A percentile compares a stretch with the other conserved stretches of the same genome.
Evolutionary conservation across 2,113 vertebrate species (phyloP).

Genomic region (Stomatorhinus ivindoensis): DNA sequence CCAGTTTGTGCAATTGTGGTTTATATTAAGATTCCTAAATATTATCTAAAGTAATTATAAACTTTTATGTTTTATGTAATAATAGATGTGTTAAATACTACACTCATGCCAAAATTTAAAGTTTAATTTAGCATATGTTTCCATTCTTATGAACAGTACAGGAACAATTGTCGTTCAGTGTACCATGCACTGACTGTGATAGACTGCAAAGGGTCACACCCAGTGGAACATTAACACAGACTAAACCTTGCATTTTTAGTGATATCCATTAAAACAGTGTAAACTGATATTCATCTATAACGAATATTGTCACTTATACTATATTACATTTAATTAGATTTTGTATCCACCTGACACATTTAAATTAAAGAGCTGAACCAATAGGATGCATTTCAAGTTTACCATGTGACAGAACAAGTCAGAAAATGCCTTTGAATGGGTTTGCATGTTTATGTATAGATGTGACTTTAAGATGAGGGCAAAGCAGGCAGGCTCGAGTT

Average conservation of each 20-base stretch:
- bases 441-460: constrained; percentile 37
- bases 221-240: neutral
- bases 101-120: neutral
- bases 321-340: neutral
- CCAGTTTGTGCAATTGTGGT: neutral
- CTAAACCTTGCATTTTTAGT: neutral
- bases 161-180: neutral
- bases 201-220: neutral
- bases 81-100: neutral
- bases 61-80: neutral
- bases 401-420: neutral
- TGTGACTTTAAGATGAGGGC: constrained; percentile 30
- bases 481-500: constrained; percentile 39
- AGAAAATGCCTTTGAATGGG: constrained; percentile 9
- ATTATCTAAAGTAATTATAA: neutral
- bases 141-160: neutral
- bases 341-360: neutral
- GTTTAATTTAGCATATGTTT: neutral
- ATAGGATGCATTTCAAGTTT: neutral
- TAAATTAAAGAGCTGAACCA: neutral
- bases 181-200: neutral
- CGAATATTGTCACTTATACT: neutral
- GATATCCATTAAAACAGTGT: neutral
- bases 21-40: neutral
- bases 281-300: neutral